Evolutionary conservation across 2,888 invertebrate genomes (phyloP).

Genomic region (Aporophyla nigra): DNA sequence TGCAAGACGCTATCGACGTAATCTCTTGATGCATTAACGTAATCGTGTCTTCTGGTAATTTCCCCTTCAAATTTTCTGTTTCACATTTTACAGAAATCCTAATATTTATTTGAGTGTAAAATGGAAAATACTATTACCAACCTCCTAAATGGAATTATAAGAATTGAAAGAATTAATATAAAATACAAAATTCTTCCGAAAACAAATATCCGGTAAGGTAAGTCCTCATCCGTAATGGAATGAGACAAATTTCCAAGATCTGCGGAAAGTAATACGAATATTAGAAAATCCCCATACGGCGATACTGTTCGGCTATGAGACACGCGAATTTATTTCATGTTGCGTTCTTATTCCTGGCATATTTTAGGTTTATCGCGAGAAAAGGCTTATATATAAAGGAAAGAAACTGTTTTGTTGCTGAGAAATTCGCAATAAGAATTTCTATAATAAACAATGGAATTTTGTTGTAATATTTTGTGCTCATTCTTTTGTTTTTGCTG

Average conservation of each 20-base stretch:
- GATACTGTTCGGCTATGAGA: conserved; percentile 45
- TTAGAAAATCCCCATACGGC: conserved; percentile 61
- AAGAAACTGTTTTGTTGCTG: conserved; percentile 14
- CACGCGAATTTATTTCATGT: conserved; percentile 37
- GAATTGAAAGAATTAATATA: conserved; percentile 42
- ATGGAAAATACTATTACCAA: conserved; percentile 6
- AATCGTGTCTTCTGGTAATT: not conserved
- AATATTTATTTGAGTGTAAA: conserved; percentile 9
- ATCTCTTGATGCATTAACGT: too few relatives aligned
- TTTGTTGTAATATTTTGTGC: not conserved
- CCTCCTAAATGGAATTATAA: conserved; percentile 17
- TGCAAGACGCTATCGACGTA: too few relatives aligned
- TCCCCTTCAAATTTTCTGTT: too few relatives aligned
- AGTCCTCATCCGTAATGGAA: conserved; percentile 61
- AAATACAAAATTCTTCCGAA: conserved; percentile 34
- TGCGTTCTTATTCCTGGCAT: conserved; percentile 26
- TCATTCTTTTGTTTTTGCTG: conserved; percentile 14
- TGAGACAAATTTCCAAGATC: conserved; percentile 64
- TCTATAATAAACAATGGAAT: conserved; percentile 2
- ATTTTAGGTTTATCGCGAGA: conserved; percentile 27
- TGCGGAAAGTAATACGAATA: conserved; percentile 65
- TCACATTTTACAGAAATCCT: too few relatives aligned
- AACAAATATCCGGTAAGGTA: conserved; percentile 49
- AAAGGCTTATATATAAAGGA: not conserved
- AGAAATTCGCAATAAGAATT: conserved; percentile 17